A percentile compares a stretch with the other conserved stretches of the same genome.
Evolutionary conservation across 2,888 invertebrate species (phyloP).

Genomic region (Petrolisthes cinctipes): DNA sequence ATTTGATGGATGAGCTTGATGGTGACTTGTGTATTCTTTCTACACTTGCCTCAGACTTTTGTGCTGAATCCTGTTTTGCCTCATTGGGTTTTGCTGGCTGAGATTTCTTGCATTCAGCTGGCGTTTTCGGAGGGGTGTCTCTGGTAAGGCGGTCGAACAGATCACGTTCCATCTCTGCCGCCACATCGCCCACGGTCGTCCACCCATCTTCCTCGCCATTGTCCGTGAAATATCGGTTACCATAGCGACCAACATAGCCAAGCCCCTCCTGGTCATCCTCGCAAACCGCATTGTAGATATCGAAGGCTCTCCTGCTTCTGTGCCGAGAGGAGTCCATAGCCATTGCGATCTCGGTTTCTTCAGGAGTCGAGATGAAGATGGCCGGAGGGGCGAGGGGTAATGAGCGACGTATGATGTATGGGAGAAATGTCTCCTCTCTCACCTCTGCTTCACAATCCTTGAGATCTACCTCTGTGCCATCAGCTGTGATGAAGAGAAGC

Average conservation of each 20-base stretch:
- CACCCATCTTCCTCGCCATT: slow-evolving; percentile 27
- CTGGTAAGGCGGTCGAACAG: neutral
- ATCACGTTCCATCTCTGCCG: slow-evolving; percentile 14
- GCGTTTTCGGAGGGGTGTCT: neutral
- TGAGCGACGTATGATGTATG: neutral
- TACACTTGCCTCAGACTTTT: no score
- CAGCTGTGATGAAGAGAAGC: neutral
- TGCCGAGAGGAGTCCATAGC: slow-evolving; percentile 43
- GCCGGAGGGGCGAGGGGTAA: slow-evolving; percentile 13
- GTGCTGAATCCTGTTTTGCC: neutral
- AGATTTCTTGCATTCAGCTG: no score
- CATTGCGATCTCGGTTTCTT: slow-evolving; percentile 42
- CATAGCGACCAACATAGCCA: neutral
- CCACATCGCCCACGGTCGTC: slow-evolving; percentile 42
- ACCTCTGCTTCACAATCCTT: neutral
- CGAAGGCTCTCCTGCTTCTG: slow-evolving; percentile 38
- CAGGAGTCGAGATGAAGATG: slow-evolving; percentile 47
- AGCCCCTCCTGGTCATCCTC: slow-evolving; percentile 22
- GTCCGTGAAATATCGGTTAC: neutral
- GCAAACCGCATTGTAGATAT: slow-evolving; percentile 33
- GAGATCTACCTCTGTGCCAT: neutral
- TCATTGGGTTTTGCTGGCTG: no score
- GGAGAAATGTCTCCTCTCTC: neutral
- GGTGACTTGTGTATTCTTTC: neutral
- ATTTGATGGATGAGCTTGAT: slow-evolving; percentile 16